Conservation (phyloP, 2,888 invertebrate genomes). For the Eudemis profundana region DNA sequence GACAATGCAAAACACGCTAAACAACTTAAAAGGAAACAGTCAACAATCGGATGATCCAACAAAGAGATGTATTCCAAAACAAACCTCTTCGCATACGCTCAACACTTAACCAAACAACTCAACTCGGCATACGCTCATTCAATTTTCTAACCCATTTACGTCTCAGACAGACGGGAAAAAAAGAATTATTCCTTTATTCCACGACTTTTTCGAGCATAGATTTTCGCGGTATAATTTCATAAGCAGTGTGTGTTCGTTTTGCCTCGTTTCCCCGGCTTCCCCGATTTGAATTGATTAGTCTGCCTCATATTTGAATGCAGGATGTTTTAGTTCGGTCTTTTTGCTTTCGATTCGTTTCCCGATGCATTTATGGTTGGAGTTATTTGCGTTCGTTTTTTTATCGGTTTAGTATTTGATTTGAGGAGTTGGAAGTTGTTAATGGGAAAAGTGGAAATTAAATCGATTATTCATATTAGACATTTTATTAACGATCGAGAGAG, state of each 20-base stretch:
- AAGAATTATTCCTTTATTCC: slow-evolving; percentile 62
- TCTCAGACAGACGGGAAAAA: slow-evolving; percentile 73
- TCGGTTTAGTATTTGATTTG: slow-evolving; percentile 40
- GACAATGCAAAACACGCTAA: slow-evolving; percentile 46
- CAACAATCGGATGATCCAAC: slow-evolving; percentile 57
- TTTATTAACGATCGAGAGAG: no score
- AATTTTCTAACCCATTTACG: slow-evolving; percentile 86
- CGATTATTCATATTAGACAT: no score
- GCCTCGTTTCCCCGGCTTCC: slow-evolving; percentile 75
- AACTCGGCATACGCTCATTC: slow-evolving; percentile 76
- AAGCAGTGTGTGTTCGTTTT: slow-evolving; percentile 81
- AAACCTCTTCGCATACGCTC: slow-evolving; percentile 62
- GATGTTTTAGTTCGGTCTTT: slow-evolving; percentile 64
- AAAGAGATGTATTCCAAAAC: slow-evolving; percentile 67
- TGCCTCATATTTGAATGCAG: slow-evolving; percentile 74
- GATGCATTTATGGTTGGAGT: slow-evolving; percentile 60
- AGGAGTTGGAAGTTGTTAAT: slow-evolving; percentile 30
- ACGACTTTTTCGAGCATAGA: slow-evolving; percentile 67
- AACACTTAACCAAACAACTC: slow-evolving; percentile 76
- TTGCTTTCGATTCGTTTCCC: slow-evolving; percentile 59
- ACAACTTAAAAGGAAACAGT: slow-evolving; percentile 52
- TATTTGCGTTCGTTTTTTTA: slow-evolving; percentile 42
- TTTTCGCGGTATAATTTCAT: slow-evolving; percentile 82
- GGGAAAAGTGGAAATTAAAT: slow-evolving; percentile 18
- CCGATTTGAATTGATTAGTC: slow-evolving; percentile 83